Base-by-base conservation (phyloP, 2,888 invertebrate genomes). In the Brenthis hecate region DNA sequence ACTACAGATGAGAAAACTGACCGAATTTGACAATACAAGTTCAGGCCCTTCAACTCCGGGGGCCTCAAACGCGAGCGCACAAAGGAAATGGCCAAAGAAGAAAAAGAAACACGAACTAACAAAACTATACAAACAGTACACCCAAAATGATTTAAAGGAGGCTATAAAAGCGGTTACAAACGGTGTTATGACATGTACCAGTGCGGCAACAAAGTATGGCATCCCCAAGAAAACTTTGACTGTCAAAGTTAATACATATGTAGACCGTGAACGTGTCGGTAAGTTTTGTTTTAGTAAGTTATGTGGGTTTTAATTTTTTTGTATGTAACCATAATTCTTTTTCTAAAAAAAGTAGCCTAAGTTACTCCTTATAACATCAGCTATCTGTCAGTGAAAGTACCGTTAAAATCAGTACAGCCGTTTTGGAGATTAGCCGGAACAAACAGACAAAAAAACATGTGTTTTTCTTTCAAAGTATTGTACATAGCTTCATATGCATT, bases 191-290 rank as follows among this genome's bases (percentile, higher is more conserved):
- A 71, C 75, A 0, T 36, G 73, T 0, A 13, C 47, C 0, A 75
- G 80, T 6, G 88, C 88, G 0, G 68, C 84, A 0, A n/a, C 64
- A 2, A 65, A 50, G 0, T 87, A 76, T 67, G 76, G 80, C 0
- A 76, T 89, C 50, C 88, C 89, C 0, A 75, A 75, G 62, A 86
- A 85, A 71, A 86, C 87, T 0, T 68, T 88, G 0, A 58, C 69
- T 0, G 75, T 75, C 6, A 76, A 76, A 50, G 43, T 73, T 6
- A 67, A 71, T 13, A 36, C 53, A 2, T 54, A 43, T 11, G 57
- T 16, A 28, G 67, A 61, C 36, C 8, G 60, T 13, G 64, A 58
- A 48, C 63, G 56, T 13, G 69, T 74, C 23, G 72, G 76, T 73
- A 55, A 55, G 69, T 56, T 47, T 3, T 32, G 8, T 4, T 48